These are phyloP conservation scores for Larimichthys crocea DNA, from an alignment of 2,113 vertebrate genomes.

Conservation along the genomic window DNA sequence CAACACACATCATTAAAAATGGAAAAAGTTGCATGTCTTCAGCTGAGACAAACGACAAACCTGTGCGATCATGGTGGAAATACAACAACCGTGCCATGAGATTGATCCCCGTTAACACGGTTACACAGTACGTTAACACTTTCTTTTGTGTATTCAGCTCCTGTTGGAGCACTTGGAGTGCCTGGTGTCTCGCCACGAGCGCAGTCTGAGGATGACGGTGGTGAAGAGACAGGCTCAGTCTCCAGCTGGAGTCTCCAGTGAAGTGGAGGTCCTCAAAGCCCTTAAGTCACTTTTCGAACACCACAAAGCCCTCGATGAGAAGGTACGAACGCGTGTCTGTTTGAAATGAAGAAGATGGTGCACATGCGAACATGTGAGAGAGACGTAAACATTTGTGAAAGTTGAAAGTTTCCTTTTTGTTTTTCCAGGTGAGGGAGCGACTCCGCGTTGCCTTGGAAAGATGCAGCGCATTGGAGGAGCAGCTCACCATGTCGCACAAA, in stretches of 20 bases:
- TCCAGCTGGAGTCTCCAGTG: slow-evolving; percentile 96
- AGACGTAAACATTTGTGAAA: not conserved
- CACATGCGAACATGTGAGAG: not conserved
- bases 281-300: slow-evolving; percentile 98
- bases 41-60: not conserved
- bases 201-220: slow-evolving; percentile 96
- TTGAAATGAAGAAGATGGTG: not conserved
- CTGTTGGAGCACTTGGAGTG: slow-evolving; percentile 96
- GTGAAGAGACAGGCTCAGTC: slow-evolving; percentile 97
- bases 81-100: no score
- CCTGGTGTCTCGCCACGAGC: slow-evolving; percentile 94
- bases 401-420: not conserved
- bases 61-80: no score
- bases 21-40: not conserved
- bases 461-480: slow-evolving; percentile 94
- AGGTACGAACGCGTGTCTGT: slow-evolving; percentile 81
- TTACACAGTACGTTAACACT: not conserved
- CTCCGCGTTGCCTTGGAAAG: slow-evolving; percentile 95
- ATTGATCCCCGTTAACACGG: not conserved
- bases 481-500: slow-evolving; percentile 93
- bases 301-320: slow-evolving; percentile 98
- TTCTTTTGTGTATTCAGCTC: slow-evolving; percentile 81
- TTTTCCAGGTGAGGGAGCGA: slow-evolving; percentile 91
- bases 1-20: not conserved
- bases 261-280: slow-evolving; percentile 98